These are phyloP conservation scores for Andrena dorsata DNA, from an alignment of 2,888 invertebrate species.

Conservation along the genomic window DNA sequence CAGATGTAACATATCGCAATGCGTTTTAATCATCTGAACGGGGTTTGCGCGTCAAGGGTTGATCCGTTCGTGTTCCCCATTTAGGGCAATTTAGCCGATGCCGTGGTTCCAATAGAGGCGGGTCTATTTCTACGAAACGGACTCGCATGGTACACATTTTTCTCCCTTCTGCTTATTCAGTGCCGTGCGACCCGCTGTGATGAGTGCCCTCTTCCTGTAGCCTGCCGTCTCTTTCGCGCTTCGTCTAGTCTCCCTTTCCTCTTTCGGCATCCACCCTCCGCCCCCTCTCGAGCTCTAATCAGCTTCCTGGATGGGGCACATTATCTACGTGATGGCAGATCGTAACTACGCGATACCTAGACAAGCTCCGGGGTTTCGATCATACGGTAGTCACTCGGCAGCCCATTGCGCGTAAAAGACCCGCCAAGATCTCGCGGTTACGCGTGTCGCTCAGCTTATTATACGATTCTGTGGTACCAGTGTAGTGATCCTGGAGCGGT, in stretches of 20 bases:
- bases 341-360: slow-evolving; percentile 78
- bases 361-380: slow-evolving; percentile 64
- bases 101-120: slow-evolving; percentile 47
- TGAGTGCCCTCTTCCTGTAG: slow-evolving; percentile 83
- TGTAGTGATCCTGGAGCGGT: slow-evolving; percentile 61
- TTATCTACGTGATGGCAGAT: slow-evolving; percentile 81
- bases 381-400: slow-evolving; percentile 63
- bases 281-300: slow-evolving; percentile 76
- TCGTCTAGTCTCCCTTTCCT: slow-evolving; percentile 65
- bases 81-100: slow-evolving; percentile 45
- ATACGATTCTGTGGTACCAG: slow-evolving; percentile 46
- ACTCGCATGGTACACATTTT: slow-evolving; percentile 57
- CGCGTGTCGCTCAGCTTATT: slow-evolving; percentile 57
- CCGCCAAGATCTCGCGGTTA: slow-evolving; percentile 60
- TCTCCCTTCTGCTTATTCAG: slow-evolving; percentile 71
- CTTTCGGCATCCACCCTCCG: slow-evolving; percentile 75
- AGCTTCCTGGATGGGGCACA: slow-evolving; percentile 82
- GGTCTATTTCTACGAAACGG: slow-evolving; percentile 62
- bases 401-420: slow-evolving; percentile 68
- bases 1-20: background rate
- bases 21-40: background rate
- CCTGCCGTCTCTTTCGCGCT: slow-evolving; percentile 54
- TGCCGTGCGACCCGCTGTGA: slow-evolving; percentile 75
- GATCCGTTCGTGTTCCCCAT: slow-evolving; percentile 40
- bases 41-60: slow-evolving; percentile 38